phyloP scores from a whole-genome alignment of 2,797 vertebrate species.

The Apogon hyalosoma region DNA sequence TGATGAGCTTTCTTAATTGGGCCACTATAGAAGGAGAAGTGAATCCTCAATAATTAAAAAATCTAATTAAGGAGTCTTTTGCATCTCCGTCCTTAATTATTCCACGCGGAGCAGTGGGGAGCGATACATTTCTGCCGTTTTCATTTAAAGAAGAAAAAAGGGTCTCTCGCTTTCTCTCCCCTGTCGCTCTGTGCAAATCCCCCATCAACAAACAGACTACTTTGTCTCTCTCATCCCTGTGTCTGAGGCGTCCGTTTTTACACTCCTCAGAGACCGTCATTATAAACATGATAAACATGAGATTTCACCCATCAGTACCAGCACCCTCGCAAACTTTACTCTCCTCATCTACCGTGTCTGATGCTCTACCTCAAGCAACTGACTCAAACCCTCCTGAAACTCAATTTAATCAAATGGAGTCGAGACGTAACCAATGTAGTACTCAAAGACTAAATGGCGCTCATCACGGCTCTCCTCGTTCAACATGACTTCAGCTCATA shows the following conservation, averaged over 20 bases:
- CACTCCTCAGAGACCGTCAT: slow-evolving; percentile 43
- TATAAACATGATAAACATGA: slow-evolving; percentile 47
- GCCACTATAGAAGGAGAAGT: slow-evolving; percentile 82
- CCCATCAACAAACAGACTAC: slow-evolving; percentile 58
- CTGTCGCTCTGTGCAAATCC: slow-evolving; percentile 48
- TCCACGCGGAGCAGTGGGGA: slow-evolving; percentile 76
- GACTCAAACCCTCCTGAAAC: neutral
- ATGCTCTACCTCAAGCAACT: neutral
- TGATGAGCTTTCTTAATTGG: slow-evolving; percentile 86
- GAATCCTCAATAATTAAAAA: slow-evolving; percentile 89
- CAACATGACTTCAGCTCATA: neutral
- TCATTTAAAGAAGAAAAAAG: slow-evolving; percentile 75
- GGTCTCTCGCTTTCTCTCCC: slow-evolving; percentile 42
- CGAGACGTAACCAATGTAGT: neutral
- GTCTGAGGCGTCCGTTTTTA: slow-evolving; percentile 25
- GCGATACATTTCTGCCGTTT: slow-evolving; percentile 74
- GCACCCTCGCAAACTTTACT: neutral
- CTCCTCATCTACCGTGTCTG: slow-evolving; percentile 10
- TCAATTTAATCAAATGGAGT: neutral
- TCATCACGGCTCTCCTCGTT: neutral
- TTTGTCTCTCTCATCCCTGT: slow-evolving; percentile 37
- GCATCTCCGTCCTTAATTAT: slow-evolving; percentile 86
- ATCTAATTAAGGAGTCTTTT: slow-evolving; percentile 88
- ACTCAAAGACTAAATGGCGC: neutral
- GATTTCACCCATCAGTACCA: slow-evolving; percentile 40